Base-by-base conservation (phyloP, 1,140 invertebrate genomes). In the Plodia interpunctella region DNA sequence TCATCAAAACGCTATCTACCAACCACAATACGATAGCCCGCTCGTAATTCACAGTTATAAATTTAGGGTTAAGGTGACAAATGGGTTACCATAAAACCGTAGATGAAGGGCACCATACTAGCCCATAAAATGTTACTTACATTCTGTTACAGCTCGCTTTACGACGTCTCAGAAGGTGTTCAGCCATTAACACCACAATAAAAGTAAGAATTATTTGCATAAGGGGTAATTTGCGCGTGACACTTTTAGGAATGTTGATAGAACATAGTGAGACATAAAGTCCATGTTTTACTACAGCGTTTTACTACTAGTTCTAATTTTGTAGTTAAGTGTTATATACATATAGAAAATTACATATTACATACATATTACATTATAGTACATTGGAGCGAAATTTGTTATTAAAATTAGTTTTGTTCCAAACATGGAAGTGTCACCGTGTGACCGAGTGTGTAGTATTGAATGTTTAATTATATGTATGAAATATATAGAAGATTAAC, bases 71-170 rank as follows among this genome's bases (percentile, higher is more conserved):
- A 35, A 59, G 49, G 53, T 63, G 62, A 63, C 62, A 63, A 63
- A 63, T 59, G 62, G 55, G 52, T 53, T n/a, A 20, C 51, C 51
- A 32, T 56, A 63, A 63, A 51, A 52, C 30, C 53, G 28, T 32
- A 59, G 59, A 63, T 58, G 56, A 57, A 63, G 56, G 51, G 56
- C 15, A 11, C 50, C 28, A 58, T 54, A 49, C 38, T 55, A 55
- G 59, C 53, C 62, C 62, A 61, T 71, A 68, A 71, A 71, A 67
- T 59, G 58, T 57, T 67, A 65, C 54, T 59, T 53, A 63, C 58
- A 60, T 35, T 52, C 63, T 60, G 51, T 66, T 63, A 70, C 60
- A 72, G 49, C 60, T 61, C 56, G 51, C 20, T 76, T 76, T 76
- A 76, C 63, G 61, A 57, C 49, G 59, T 20, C 56, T 59, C 57